Conservation (phyloP, 2,113 vertebrate species). For the Petrocephalus microphthalmus region DNA sequence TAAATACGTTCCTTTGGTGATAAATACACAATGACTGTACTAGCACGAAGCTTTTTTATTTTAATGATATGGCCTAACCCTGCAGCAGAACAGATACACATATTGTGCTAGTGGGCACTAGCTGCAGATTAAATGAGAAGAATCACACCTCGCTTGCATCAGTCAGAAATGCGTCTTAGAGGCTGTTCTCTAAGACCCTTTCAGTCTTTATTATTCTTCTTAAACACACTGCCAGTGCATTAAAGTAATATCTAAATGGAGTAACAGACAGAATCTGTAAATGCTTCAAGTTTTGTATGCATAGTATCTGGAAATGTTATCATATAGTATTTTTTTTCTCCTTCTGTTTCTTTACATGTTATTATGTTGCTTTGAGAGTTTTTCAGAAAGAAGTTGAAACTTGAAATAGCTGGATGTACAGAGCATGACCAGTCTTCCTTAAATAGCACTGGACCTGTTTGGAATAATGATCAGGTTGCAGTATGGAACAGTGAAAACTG, state of each 20-base stretch:
- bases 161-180: background rate
- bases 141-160: background rate
- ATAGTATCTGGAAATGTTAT: background rate
- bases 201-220: background rate
- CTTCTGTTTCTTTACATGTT: constrained; percentile 28
- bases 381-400: constrained; percentile 50
- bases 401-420: constrained; percentile 50
- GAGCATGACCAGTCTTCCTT: constrained; percentile 47
- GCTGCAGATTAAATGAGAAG: background rate
- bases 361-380: constrained; percentile 26
- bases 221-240: background rate
- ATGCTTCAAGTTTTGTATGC: background rate
- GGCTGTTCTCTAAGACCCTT: background rate
- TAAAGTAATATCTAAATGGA: background rate
- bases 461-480: constrained; percentile 60
- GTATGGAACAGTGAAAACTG: constrained; percentile 35
- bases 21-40: background rate
- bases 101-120: background rate
- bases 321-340: background rate
- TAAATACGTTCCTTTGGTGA: background rate
- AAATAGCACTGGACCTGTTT: constrained; percentile 48
- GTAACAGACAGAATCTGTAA: background rate
- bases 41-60: background rate
- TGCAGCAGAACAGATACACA: background rate
- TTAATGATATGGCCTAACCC: background rate